These are phyloP conservation scores for Daubentonia madagascariensis DNA, from an alignment of 2,113 vertebrate species.

Conservation along the genomic window DNA sequence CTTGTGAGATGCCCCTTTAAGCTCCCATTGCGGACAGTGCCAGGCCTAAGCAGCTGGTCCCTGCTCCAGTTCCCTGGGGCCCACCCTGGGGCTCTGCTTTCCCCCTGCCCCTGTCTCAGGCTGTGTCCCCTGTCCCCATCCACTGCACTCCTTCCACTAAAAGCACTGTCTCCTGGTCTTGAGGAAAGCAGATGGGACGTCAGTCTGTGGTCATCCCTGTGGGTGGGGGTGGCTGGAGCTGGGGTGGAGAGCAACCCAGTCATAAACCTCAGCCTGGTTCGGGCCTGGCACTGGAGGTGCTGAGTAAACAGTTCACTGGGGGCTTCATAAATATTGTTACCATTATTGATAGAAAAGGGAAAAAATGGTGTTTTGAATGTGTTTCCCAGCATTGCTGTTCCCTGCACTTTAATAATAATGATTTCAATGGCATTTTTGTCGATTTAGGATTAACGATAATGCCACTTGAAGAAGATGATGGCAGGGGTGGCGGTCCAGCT, in stretches of 20 bases:
- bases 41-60: not conserved
- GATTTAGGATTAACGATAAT: rapidly evolving
- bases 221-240: not conserved
- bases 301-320: rapidly evolving
- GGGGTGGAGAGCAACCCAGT: not conserved
- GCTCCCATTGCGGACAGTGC: not conserved
- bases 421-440: not conserved
- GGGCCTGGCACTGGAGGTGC: not conserved
- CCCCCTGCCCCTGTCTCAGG: not conserved
- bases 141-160: no score
- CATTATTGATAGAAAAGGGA: not conserved
- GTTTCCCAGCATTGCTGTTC: no score
- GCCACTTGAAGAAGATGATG: not conserved
- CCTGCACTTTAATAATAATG: not conserved
- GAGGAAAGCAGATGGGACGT: not conserved
- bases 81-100: rapidly evolving
- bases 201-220: rapidly evolving
- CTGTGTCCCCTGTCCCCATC: rapidly evolving
- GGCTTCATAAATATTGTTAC: rapidly evolving
- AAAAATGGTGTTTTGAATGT: not conserved
- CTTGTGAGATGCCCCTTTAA: rapidly evolving
- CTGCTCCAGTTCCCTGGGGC: not conserved
- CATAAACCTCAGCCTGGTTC: rapidly evolving
- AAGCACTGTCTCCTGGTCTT: not conserved
- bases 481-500: rapidly evolving